Evolutionary conservation across 2,888 invertebrate genomes (phyloP).

Genomic region (Archips crataeganus): DNA sequence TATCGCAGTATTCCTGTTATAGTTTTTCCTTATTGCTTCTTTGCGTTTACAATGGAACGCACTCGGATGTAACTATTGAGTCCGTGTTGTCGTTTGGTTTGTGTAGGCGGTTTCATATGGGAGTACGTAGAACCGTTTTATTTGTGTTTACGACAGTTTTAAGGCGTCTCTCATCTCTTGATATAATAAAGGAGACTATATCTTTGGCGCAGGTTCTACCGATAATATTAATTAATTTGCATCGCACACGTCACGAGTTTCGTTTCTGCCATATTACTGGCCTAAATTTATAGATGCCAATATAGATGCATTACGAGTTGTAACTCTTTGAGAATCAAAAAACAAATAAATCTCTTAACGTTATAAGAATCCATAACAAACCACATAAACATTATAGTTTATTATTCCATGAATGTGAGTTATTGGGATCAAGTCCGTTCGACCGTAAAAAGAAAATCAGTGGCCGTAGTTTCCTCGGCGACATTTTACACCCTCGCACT

Average conservation of each 20-base stretch:
- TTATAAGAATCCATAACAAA: not conserved
- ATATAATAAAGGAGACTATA: not conserved
- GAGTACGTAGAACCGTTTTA: constrained; percentile 22
- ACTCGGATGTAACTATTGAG: constrained; percentile 62
- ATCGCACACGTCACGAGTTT: not conserved
- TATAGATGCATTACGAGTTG: not conserved
- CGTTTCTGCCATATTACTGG: not conserved
- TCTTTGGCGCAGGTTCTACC: not conserved
- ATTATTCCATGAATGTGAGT: constrained; percentile 56
- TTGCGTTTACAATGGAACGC: constrained; percentile 52
- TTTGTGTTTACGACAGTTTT: constrained; percentile 31
- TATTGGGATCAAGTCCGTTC: constrained; percentile 59
- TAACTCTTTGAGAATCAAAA: not conserved
- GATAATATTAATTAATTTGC: not conserved
- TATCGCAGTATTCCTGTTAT: constrained; percentile 58
- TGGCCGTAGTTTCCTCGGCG: constrained; percentile 50
- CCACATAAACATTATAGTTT: constrained; percentile 1
- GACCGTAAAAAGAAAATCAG: constrained; percentile 60
- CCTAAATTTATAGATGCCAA: not conserved
- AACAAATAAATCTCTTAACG: not conserved
- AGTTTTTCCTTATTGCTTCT: constrained; percentile 66
- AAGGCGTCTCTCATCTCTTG: not conserved
- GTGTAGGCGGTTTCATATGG: constrained; percentile 49
- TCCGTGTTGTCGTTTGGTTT: constrained; percentile 59
- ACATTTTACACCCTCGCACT: constrained; percentile 55